Conservation (phyloP, 2,113 vertebrate genomes). For the Lagopus leucura region DNA sequence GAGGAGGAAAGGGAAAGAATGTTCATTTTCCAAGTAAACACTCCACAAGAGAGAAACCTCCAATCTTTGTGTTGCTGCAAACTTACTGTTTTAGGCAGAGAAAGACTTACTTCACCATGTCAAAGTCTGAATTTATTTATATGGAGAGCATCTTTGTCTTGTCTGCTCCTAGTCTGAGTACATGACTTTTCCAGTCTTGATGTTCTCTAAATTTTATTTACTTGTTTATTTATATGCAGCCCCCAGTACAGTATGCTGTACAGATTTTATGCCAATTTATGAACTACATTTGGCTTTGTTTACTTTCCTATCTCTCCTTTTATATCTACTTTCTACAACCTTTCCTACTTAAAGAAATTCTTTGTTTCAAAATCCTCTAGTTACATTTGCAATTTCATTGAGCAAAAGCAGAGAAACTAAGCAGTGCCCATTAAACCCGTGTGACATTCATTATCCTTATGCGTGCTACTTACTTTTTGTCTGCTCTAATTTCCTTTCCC, state of each 20-base stretch:
- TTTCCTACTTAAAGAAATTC: not conserved
- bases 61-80: not conserved
- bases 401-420: conserved; percentile 2
- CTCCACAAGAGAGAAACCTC: not conserved
- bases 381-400: not conserved
- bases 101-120: not conserved
- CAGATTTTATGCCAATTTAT: not conserved
- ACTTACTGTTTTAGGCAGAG: not conserved
- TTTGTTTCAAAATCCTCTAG: not conserved
- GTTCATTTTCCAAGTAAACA: not conserved
- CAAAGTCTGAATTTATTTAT: not conserved
- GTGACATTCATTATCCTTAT: not conserved
- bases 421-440: not conserved
- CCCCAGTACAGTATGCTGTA: not conserved
- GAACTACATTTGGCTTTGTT: not conserved
- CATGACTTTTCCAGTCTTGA: not conserved
- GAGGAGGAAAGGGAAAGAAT: not conserved
- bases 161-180: not conserved
- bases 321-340: not conserved
- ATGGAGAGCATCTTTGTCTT: not conserved
- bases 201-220: not conserved
- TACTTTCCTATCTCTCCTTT: not conserved
- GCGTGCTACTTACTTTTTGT: not conserved
- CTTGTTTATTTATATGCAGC: not conserved
- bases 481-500: conserved; percentile 20